Evolutionary conservation across 2,797 vertebrate genomes (phyloP), one percentile per base, ranked within the genome.

Genomic region (Prunella strophiata): DNA sequence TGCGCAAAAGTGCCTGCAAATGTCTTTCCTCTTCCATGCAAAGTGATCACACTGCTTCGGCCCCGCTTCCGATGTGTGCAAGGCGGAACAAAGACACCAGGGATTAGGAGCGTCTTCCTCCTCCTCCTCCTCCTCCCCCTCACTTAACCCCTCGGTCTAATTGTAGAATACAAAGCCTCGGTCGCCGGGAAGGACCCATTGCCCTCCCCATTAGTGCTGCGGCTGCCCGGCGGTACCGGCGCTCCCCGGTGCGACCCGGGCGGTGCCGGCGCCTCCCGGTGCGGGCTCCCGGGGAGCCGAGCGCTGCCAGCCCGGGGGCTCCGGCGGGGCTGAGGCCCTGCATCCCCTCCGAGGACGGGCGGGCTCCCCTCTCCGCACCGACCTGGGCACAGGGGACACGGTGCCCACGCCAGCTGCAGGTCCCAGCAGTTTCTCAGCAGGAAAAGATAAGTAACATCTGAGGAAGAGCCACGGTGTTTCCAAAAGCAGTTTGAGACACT

Each of bases 401-500:
- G 81, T n/a, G 76, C 91, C 54, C 75, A 55, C 86, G 68, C 34
- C 96, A 91, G 95, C 91, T 89, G 89, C 92, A 50, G 88, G 88
- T 52, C 80, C 50, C 80, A n/a, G 73, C 40, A 26, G 66, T 18
- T 75, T 72, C 71, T 85, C 71, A 85, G 77, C 94, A 90, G 94
- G 96, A 97, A 96, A 97, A 96, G 96, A 95, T 89, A 96, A 97
- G 94, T 88, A 66, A 93, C 91, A 78, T 90, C 95, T 95, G 92
- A 97, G 94, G 92, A 96, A 95, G 89, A 96, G 47, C 75, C 43
- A 51, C 61, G 2, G 62, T 57, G 76, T 66, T 92, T 77, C 72
- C 86, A 72, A 87, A 93, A 50, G 58, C 59, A 11, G 29, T 68
- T 84, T 65, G 68, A 59, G 81, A 94, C 57, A 52, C 32, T 42